Conservation (phyloP, 2,113 vertebrate genomes). For the Geococcyx californianus region DNA sequence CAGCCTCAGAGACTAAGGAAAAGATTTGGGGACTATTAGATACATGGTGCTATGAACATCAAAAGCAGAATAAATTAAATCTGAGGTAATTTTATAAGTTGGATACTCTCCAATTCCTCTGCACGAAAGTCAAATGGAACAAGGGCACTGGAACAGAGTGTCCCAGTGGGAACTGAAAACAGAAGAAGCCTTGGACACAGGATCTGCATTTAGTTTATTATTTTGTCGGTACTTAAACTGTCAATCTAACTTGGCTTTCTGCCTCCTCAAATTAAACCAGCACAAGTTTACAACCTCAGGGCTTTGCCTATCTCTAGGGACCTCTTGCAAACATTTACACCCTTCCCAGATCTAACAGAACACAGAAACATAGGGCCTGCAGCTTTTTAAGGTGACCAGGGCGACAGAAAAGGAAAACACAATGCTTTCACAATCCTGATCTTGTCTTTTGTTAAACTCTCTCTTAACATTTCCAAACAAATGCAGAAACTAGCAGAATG, state of each 20-base stretch:
- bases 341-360: not conserved
- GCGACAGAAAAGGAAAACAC: not conserved
- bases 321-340: not conserved
- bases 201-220: conserved; percentile 39
- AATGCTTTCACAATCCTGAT: not conserved
- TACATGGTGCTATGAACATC: conserved; percentile 7
- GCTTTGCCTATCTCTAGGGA: not conserved
- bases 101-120: conserved; percentile 31
- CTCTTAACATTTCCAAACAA: not conserved
- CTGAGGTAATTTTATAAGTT: conserved; percentile 46
- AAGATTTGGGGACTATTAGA: conserved; percentile 3
- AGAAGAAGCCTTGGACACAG: conserved; percentile 1
- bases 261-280: conserved; percentile 42
- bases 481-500: not conserved
- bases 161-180: conserved; percentile 19
- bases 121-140: conserved; percentile 1
- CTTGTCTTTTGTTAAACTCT: not conserved
- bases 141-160: conserved; percentile 41
- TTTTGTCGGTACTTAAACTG: conserved; percentile 13
- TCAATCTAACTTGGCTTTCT: conserved; percentile 22
- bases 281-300: not conserved
- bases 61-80: conserved; percentile 65
- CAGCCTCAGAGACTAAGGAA: not conserved
- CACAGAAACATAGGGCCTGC: not conserved
- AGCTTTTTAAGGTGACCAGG: not conserved